Base-by-base conservation (phyloP, 2,888 invertebrate species). In the Hetaerina titia region DNA sequence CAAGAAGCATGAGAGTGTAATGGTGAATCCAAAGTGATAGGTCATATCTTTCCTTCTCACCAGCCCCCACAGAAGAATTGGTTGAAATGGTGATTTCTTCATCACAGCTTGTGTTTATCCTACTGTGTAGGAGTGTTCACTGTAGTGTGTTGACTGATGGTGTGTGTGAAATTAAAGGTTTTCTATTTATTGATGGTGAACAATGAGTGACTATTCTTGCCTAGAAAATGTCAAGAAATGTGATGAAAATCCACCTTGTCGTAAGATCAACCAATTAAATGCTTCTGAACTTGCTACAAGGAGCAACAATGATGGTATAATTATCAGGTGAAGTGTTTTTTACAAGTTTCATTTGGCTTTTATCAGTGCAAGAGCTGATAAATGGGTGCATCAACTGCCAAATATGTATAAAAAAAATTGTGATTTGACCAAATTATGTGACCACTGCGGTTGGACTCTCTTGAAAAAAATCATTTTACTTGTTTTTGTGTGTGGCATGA, bases 1-100 rank as follows among this genome's bases (percentile, higher is more conserved):
- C 2, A 92, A 88, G 81, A 95, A 95, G 57, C 95, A 95, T 87
- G 95, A 95, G 31, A 95, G 95, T 95, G 95, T 95, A 56, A 95
- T 95, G 95, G 95, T 95, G 90, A 95, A 95, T 89, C 95, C 95
- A 7, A 95, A 95, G 94, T 95, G 95, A 95, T 89, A 19, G 87
- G 22, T 19, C 19, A 90, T 45, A 45, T 15, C 8, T n/a, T 56
- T 11, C n/a, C 60, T 9, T 81, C 95, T n/a, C 74, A 92, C 69
- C 45, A 56, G 56, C 19, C 45, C 45, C 25, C 69, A 25, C 92
- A 56, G 69, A 19, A 56, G 64, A 92, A 81, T 9, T 81, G 81
- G 81, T 81, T 25, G 31, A 81, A 81, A 81, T 81, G 81, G 81
- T 81, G 81, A 81, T 81, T 13, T 81, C 31, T 31, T 81, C 81